Evolutionary conservation across 2,797 vertebrate genomes (phyloP).

Genomic region (Enteromius afrohamiltoni): DNA sequence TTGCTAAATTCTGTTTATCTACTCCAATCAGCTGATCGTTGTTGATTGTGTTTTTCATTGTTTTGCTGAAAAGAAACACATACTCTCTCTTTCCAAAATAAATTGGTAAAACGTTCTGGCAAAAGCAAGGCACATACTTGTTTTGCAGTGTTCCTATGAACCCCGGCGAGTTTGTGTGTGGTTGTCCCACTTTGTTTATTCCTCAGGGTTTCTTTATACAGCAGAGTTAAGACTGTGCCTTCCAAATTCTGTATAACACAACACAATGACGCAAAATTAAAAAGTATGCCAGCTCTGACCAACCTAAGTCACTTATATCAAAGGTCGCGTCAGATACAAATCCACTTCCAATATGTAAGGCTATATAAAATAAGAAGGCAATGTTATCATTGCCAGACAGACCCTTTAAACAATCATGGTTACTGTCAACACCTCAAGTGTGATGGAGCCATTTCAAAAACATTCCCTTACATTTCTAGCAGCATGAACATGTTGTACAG

Average conservation of each 20-base stretch:
- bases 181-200: conserved; percentile 20
- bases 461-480: conserved; percentile 13
- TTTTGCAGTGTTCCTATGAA: not conserved
- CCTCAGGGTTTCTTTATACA: conserved; percentile 1
- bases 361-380: conserved; percentile 5
- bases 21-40: conserved; percentile 21
- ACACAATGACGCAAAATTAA: not conserved
- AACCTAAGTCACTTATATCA: not conserved
- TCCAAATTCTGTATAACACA: not conserved
- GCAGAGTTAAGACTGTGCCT: not conserved
- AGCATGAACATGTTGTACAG: conserved; percentile 10
- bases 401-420: conserved; percentile 30
- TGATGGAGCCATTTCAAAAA: conserved; percentile 40
- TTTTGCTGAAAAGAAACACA: conserved; percentile 14
- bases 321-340: not conserved
- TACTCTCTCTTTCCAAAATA: conserved; percentile 9
- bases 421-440: conserved; percentile 36
- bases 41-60: conserved; percentile 20
- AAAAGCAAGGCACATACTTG: not conserved
- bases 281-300: not conserved
- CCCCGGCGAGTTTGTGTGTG: conserved; percentile 1
- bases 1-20: conserved; percentile 35
- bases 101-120: conserved; percentile 20
- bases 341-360: not conserved
- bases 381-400: conserved; percentile 17